A percentile compares a stretch with the other conserved stretches of the same genome.
phyloP scores from a whole-genome alignment of 53 echinoderm and acorn worm species.

The Echinometra lucunter region DNA sequence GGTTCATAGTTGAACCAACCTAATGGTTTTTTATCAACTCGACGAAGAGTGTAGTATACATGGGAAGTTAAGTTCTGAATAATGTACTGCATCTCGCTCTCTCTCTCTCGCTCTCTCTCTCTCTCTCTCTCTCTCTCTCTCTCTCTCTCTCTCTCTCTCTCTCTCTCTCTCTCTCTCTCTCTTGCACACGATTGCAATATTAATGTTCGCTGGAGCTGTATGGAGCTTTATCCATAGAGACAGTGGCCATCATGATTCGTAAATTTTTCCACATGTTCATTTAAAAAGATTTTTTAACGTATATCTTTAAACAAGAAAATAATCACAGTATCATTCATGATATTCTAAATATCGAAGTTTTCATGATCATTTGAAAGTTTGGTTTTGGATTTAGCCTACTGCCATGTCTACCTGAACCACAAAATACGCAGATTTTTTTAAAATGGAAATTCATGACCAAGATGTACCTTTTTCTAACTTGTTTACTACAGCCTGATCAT shows the following conservation, averaged over 20 bases:
- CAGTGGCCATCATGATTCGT: neutral
- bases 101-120: neutral
- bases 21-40: too few relatives aligned
- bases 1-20: too few relatives aligned
- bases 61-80: too few relatives aligned
- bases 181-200: neutral
- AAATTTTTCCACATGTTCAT: neutral
- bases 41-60: too few relatives aligned
- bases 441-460: neutral
- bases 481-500: neutral
- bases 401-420: too few relatives aligned
- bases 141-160: neutral
- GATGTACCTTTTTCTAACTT: neutral
- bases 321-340: too few relatives aligned
- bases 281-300: too few relatives aligned
- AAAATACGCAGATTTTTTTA: neutral
- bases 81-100: too few relatives aligned
- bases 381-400: too few relatives aligned
- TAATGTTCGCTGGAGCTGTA: neutral
- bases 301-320: too few relatives aligned
- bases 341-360: too few relatives aligned
- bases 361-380: too few relatives aligned
- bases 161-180: neutral
- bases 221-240: neutral
- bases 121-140: constrained; percentile 9